These are phyloP conservation scores for Ips typographus DNA, from an alignment of 1,140 invertebrate genomes.

Conservation along the genomic window DNA sequence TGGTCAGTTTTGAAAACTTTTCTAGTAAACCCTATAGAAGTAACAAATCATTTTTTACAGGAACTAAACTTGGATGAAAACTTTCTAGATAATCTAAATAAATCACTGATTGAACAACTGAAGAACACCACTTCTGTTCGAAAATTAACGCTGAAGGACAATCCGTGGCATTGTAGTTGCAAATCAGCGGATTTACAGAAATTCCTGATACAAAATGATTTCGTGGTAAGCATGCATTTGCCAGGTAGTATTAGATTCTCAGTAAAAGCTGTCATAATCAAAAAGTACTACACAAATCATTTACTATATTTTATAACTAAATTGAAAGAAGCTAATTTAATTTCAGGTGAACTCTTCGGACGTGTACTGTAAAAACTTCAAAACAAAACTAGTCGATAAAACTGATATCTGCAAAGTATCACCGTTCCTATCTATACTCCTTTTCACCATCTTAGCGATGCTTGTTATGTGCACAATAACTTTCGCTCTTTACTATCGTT, in stretches of 20 bases:
- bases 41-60: constrained; percentile 1
- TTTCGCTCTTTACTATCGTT: constrained; percentile 64
- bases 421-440: constrained; percentile 6
- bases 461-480: constrained; percentile 11
- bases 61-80: constrained; percentile 41
- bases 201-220: constrained; percentile 23
- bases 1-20: not conserved
- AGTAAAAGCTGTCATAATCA: not conserved
- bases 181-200: constrained; percentile 33
- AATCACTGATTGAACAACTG: constrained; percentile 34
- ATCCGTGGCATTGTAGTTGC: constrained; percentile 46
- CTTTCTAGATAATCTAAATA: constrained; percentile 34
- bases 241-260: not conserved
- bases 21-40: not conserved
- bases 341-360: constrained; percentile 40
- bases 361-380: constrained; percentile 30
- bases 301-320: not conserved
- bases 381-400: constrained; percentile 30
- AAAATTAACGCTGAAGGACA: constrained; percentile 39
- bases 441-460: constrained; percentile 10
- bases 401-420: constrained; percentile 26
- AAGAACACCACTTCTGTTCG: constrained; percentile 26
- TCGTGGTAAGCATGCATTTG: constrained; percentile 15
- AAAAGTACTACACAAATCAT: not conserved
- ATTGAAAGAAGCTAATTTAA: too few relatives aligned